A percentile compares a stretch with the other conserved stretches of the same genome.
These are phyloP conservation scores for Emydocephalus ijimae DNA, from an alignment of 2,113 vertebrate species.

Conservation along the genomic window DNA sequence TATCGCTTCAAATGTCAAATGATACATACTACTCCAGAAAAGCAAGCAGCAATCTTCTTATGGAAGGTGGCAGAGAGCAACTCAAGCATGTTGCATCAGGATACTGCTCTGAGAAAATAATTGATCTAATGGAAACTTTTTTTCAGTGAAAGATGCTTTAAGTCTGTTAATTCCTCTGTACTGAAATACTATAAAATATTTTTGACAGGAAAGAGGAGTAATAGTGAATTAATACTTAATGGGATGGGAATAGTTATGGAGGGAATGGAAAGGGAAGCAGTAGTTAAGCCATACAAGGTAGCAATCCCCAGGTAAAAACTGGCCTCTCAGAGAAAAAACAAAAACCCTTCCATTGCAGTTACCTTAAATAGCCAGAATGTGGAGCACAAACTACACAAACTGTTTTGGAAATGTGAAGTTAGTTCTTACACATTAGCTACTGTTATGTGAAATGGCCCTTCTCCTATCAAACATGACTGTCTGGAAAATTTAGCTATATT, in stretches of 20 bases:
- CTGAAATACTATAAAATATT: not conserved
- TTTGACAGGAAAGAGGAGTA: not conserved
- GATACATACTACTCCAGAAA: not conserved
- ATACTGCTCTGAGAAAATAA: not conserved
- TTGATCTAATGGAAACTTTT: not conserved
- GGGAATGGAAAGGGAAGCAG: not conserved
- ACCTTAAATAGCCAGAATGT: constrained; percentile 37
- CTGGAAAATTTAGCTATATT: not conserved
- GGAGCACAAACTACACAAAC: constrained; percentile 45
- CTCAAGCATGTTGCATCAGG: not conserved
- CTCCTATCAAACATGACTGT: not conserved
- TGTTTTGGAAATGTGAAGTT: not conserved
- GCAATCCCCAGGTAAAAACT: not conserved
- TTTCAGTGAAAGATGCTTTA: not conserved
- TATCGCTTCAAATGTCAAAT: not conserved
- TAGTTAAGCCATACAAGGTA: not conserved
- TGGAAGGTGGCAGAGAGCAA: not conserved
- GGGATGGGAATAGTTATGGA: not conserved
- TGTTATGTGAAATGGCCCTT: not conserved
- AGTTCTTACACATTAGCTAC: rapidly evolving
- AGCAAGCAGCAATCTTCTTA: not conserved
- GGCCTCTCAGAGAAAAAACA: no score
- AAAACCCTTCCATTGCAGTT: not conserved
- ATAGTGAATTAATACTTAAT: not conserved
- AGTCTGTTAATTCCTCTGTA: not conserved